Evolutionary conservation across 2,797 vertebrate species (phyloP).

Genomic region (Furcifer pardalis): DNA sequence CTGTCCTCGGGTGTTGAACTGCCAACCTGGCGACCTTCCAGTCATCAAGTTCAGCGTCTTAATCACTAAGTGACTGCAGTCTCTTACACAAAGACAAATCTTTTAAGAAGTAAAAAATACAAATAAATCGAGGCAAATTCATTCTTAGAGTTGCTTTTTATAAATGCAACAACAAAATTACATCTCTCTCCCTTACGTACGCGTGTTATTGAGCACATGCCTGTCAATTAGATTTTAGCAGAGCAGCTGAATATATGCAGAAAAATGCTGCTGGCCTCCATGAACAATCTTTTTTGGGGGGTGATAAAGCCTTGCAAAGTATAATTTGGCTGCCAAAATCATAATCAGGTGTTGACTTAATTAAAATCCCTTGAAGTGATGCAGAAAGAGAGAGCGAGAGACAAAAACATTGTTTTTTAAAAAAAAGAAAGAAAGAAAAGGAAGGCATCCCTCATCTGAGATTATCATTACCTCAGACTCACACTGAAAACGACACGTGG

Average conservation of each 20-base stretch:
- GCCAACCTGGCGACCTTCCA: too few species aligned
- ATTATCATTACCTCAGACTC: constrained; percentile 65
- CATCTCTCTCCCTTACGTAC: not conserved
- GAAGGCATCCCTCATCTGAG: constrained; percentile 61
- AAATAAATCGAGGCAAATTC: not conserved
- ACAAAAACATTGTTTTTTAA: constrained; percentile 35
- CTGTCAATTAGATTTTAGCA: constrained; percentile 38
- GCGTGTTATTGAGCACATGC: constrained; percentile 18
- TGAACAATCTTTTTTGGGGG: constrained; percentile 39
- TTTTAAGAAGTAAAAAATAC: not conserved
- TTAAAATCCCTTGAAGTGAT: constrained; percentile 72
- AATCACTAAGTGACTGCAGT: too few species aligned
- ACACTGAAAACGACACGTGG: constrained; percentile 62
- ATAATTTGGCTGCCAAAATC: constrained; percentile 61
- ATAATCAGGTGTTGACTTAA: constrained; percentile 69
- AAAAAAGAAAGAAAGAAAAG: constrained; percentile 41
- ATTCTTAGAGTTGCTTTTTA: not conserved
- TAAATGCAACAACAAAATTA: not conserved
- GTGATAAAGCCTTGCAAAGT: constrained; percentile 54
- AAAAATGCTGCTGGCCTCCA: constrained; percentile 31
- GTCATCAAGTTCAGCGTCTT: too few species aligned
- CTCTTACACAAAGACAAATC: constrained; percentile 7
- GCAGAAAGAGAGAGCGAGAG: constrained; percentile 55
- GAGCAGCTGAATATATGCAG: constrained; percentile 9
- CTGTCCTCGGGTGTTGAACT: too few species aligned